These are phyloP conservation scores for Agrotis segetum DNA, from an alignment of 2,888 invertebrate species.

Conservation along the genomic window DNA sequence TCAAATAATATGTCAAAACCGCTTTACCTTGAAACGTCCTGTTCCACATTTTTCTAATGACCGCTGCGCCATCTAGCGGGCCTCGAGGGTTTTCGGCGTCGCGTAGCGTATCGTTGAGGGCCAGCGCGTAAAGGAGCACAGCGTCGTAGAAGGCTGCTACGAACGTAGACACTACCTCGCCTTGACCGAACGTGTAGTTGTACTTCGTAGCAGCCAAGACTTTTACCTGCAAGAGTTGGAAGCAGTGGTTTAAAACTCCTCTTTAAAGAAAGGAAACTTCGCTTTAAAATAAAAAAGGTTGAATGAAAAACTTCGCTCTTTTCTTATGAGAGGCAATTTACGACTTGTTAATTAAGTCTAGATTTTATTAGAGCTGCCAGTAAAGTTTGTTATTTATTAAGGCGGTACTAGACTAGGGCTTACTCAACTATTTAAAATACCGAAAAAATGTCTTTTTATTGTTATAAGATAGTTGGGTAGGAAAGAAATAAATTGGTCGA, in stretches of 20 bases:
- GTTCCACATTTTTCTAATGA: constrained; percentile 96
- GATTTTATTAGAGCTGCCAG: background rate
- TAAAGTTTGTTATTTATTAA: constrained; percentile 6
- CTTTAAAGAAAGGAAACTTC: background rate
- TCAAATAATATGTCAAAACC: background rate
- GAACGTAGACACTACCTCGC: constrained; percentile 96
- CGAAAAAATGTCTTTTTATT: too few relatives aligned
- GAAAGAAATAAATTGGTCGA: too few relatives aligned
- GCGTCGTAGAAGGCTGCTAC: constrained; percentile 99
- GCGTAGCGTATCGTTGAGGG: constrained; percentile 96
- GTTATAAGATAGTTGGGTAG: too few relatives aligned
- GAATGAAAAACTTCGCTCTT: too few relatives aligned
- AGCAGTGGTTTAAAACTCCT: background rate
- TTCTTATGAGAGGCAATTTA: background rate
- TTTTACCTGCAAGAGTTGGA: constrained; percentile 91
- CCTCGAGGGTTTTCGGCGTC: constrained; percentile 84
- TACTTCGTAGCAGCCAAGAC: constrained; percentile 92
- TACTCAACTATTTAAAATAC: too few relatives aligned
- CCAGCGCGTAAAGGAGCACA: constrained; percentile 97
- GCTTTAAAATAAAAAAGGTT: too few relatives aligned
- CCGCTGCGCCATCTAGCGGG: constrained; percentile 95
- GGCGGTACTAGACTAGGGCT: background rate
- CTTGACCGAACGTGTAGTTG: constrained; percentile 94
- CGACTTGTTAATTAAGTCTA: constrained; percentile 13
- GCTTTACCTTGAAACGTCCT: constrained; percentile 94